Conservation (phyloP, 2,113 vertebrate genomes). For the Acanthochromis polyacanthus region DNA sequence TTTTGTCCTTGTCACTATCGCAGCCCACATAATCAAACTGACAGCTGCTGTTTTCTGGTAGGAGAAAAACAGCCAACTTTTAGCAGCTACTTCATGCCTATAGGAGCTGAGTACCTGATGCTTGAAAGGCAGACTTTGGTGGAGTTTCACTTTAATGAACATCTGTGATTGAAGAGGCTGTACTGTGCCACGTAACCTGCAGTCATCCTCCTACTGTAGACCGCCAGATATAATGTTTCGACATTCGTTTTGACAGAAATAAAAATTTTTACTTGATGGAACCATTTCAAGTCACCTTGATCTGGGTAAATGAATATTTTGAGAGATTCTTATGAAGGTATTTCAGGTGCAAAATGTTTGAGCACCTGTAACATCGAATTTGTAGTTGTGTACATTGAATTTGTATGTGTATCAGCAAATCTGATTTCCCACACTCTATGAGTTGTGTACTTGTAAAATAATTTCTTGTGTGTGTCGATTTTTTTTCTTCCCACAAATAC, state of each 20-base stretch:
- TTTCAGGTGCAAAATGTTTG: too few species aligned
- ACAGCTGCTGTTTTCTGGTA: constrained; percentile 16
- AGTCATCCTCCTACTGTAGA: not conserved
- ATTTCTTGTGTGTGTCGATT: too few species aligned
- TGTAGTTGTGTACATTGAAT: too few species aligned
- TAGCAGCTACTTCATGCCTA: not conserved
- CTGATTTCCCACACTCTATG: too few species aligned
- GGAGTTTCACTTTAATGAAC: not conserved
- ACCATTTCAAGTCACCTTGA: not conserved
- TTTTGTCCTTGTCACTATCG: constrained; percentile 7
- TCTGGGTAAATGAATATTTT: not conserved
- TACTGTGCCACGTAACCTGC: not conserved
- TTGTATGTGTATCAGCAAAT: too few species aligned
- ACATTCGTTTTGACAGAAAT: not conserved
- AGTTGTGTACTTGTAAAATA: too few species aligned
- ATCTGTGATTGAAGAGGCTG: not conserved
- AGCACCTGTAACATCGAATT: too few species aligned
- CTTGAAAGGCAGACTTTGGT: not conserved
- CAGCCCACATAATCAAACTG: constrained; percentile 26
- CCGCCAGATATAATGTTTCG: accelerated
- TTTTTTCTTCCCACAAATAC: too few species aligned
- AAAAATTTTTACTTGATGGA: not conserved
- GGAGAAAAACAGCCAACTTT: constrained; percentile 8
- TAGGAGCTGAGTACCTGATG: constrained; percentile 1
- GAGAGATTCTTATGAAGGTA: too few species aligned